Percentiles rank a stretch among this genome's conserved stretches.
Evolutionary conservation across 2,113 vertebrate species (phyloP).

Genomic region (Bombycilla garrulus): DNA sequence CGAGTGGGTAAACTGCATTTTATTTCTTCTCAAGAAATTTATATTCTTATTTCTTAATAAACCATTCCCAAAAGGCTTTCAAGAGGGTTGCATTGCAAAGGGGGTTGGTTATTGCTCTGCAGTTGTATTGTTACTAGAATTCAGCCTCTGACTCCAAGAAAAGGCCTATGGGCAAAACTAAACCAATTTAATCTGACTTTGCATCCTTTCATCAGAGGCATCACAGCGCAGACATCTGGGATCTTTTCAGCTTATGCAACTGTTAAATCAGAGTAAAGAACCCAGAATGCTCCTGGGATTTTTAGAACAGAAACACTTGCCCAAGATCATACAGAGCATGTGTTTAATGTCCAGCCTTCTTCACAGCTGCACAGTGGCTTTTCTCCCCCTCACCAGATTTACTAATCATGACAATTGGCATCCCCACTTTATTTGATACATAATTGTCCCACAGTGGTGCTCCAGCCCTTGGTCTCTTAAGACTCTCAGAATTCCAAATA

Average conservation of each 20-base stretch:
- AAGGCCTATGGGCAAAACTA: neutral
- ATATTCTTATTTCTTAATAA: neutral
- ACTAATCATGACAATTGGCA: neutral
- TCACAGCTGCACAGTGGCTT: neutral
- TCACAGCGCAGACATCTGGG: neutral
- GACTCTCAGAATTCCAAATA: neutral
- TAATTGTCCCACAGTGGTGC: neutral
- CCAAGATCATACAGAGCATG: neutral
- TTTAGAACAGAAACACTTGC: neutral
- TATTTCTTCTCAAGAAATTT: neutral
- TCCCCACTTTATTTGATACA: neutral
- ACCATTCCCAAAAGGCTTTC: neutral
- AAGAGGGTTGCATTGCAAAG: neutral
- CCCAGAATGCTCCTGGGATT: neutral
- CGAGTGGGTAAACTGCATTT: neutral
- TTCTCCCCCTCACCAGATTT: neutral
- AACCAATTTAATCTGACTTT: neutral
- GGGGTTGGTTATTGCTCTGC: neutral
- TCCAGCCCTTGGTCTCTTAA: neutral
- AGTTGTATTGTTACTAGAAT: neutral
- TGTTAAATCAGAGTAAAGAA: neutral
- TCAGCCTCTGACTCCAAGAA: neutral
- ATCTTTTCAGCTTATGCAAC: neutral
- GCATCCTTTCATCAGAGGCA: neutral
- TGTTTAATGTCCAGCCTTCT: neutral